These are phyloP conservation scores for Leptodirus hochenwartii DNA, from an alignment of 2,888 invertebrate genomes.

Conservation along the genomic window DNA sequence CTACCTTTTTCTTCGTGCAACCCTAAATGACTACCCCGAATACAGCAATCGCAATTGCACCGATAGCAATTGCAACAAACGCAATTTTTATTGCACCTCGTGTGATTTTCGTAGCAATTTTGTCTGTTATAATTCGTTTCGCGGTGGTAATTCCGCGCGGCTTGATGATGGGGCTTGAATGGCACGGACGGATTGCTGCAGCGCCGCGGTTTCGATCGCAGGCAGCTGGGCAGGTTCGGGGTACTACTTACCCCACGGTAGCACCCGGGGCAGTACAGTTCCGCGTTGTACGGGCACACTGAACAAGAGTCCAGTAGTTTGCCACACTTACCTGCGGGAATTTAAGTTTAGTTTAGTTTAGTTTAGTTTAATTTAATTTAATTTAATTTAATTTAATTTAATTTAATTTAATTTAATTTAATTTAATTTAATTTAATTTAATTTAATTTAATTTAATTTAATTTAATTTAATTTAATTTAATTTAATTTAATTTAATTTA, in stretches of 20 bases:
- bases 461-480: too few species aligned
- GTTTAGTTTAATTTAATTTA: too few species aligned
- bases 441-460: too few species aligned
- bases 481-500: too few species aligned
- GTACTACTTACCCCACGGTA: slow-evolving; percentile 13
- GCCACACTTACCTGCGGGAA: slow-evolving; percentile 21
- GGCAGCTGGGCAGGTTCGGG: slow-evolving; percentile 7
- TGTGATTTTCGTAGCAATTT: slow-evolving; percentile 2
- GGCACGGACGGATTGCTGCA: slow-evolving; percentile 7
- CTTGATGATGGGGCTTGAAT: slow-evolving; percentile 8
- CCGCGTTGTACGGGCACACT: slow-evolving; percentile 19
- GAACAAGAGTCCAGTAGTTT: slow-evolving; percentile 21
- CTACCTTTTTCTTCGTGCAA: too few species aligned
- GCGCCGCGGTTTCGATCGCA: background rate
- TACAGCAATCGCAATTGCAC: too few species aligned
- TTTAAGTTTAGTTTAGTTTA: background rate
- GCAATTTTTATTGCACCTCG: background rate
- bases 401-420: too few species aligned
- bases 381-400: too few species aligned
- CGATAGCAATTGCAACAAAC: background rate
- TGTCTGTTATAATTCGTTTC: background rate
- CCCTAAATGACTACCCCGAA: too few species aligned
- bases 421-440: too few species aligned
- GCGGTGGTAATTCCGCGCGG: slow-evolving; percentile 5
- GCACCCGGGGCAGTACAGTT: slow-evolving; percentile 23